phyloP scores from a whole-genome alignment of 2,888 invertebrate genomes.

The Clunio marinus region DNA sequence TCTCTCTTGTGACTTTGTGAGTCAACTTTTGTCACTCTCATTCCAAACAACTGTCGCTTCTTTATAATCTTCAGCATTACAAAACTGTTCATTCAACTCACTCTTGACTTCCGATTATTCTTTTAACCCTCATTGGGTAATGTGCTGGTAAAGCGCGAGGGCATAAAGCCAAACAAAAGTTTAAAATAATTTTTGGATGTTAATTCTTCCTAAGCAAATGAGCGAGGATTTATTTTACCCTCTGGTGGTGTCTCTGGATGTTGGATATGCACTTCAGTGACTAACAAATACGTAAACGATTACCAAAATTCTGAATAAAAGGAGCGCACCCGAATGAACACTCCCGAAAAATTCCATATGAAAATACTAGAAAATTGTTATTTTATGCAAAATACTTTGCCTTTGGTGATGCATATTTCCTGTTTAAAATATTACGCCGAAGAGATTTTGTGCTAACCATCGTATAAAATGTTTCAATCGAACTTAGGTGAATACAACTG shows the following conservation, averaged over 20 bases:
- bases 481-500: background rate
- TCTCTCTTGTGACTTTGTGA: no score
- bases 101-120: no score
- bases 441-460: conserved; percentile 28
- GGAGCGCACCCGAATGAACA: background rate
- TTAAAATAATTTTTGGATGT: background rate
- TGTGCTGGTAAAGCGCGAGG: background rate
- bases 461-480: background rate
- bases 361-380: conserved; percentile 26
- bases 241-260: background rate
- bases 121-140: background rate
- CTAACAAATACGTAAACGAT: conserved; percentile 10
- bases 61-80: no score
- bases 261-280: background rate
- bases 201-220: conserved; percentile 25
- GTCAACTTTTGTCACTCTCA: no score
- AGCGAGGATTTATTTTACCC: conserved; percentile 21
- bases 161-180: background rate
- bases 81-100: no score
- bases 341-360: background rate
- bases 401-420: conserved; percentile 12
- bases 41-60: no score
- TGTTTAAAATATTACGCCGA: background rate
- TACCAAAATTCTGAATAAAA: background rate
- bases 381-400: conserved; percentile 29